Percentiles rank a stretch among this genome's conserved stretches.
phyloP scores from a whole-genome alignment of 2,113 vertebrate genomes.

The Macrotis lagotis region DNA sequence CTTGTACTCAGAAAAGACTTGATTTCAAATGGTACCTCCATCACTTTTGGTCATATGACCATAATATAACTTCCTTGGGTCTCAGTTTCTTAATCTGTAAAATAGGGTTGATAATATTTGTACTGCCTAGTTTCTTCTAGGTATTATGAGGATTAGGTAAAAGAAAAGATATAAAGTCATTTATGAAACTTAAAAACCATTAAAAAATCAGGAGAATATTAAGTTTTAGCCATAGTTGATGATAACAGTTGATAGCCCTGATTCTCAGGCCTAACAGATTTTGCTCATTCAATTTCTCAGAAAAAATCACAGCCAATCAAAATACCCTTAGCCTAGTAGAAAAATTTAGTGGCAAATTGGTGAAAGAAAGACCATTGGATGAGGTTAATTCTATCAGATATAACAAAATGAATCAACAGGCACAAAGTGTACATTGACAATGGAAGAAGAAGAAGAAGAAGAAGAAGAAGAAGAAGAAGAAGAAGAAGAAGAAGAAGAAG shows the following conservation, averaged over 20 bases:
- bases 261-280: background rate
- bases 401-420: background rate
- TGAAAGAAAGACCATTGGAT: conserved; percentile 4
- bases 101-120: background rate
- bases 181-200: too few species aligned
- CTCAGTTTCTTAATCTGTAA: background rate
- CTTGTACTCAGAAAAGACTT: background rate
- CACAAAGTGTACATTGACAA: background rate
- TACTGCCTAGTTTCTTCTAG: background rate
- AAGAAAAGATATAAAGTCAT: too few species aligned
- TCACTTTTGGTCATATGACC: background rate
- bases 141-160: too few species aligned
- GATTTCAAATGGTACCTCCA: too few species aligned
- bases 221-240: background rate
- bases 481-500: too few species aligned
- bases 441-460: too few species aligned
- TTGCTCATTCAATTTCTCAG: background rate
- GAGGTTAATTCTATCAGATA: conserved; percentile 44
- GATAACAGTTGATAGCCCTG: background rate
- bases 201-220: background rate
- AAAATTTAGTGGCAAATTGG: background rate
- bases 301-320: background rate
- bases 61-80: background rate
- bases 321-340: background rate
- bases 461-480: too few species aligned